A percentile compares a stretch with the other conserved stretches of the same genome.
phyloP scores from a whole-genome alignment of 2,113 vertebrate species.

The Silurus asotus region DNA sequence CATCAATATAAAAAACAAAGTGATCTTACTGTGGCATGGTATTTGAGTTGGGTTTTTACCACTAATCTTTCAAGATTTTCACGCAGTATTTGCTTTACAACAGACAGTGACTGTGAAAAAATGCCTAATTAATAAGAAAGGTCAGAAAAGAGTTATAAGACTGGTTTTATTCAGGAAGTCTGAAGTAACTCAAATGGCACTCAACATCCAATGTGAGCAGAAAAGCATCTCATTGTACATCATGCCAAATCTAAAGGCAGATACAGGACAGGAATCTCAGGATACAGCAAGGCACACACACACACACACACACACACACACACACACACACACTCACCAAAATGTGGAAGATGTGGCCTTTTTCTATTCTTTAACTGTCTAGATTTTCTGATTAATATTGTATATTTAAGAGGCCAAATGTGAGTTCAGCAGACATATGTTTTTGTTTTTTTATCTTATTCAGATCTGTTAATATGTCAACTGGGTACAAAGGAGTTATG shows the following conservation, averaged over 20 bases:
- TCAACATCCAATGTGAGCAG: not conserved
- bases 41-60: not conserved
- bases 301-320: not conserved
- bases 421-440: not conserved
- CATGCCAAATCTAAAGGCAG: not conserved
- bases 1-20: not conserved
- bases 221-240: not conserved
- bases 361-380: not conserved
- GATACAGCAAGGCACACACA: not conserved
- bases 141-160: not conserved
- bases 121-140: not conserved
- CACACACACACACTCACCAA: not conserved
- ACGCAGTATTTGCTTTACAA: not conserved
- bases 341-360: not conserved
- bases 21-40: not conserved
- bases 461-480: not conserved
- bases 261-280: not conserved
- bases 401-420: not conserved
- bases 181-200: not conserved
- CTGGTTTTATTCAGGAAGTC: not conserved
- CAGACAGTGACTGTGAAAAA: not conserved
- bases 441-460: not conserved
- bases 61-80: not conserved
- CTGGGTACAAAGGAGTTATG: not conserved
- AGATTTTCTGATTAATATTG: not conserved